Base-by-base conservation (phyloP, 2,797 vertebrate species). In the Acropternis orthonyx region DNA sequence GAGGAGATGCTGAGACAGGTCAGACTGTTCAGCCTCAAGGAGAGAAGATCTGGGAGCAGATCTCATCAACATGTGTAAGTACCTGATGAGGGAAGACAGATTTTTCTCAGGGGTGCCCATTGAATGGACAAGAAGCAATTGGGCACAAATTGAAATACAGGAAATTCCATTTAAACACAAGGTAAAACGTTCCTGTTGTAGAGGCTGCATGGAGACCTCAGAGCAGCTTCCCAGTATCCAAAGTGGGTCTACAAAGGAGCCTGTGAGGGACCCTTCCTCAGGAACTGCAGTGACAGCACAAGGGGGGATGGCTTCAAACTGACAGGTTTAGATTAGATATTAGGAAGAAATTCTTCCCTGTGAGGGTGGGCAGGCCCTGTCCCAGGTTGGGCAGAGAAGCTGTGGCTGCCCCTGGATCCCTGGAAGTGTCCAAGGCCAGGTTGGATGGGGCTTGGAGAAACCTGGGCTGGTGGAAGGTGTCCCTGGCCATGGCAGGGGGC, bases 361-460 rank as follows among this genome's bases (percentile, higher is more conserved):
- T 26, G 12, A 81, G 12, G 3, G 2, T 26, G 21, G 5, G 0
- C 0, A 67, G 24, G 13, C 7, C n/a, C 52, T 59, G 68, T 28
- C 14, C 54, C 54, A 54, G 30, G 3, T 0, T 68, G 26, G 6
- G 14, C 54, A 48, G 68, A 46, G 61, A 6, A 74, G 23, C 46
- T 88, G 46, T 34, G 48, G 30, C 10, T 81, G 21, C 9, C 26
- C 5, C 55, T n/a, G 52, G 20, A 68, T 68, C 15, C 22, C 30
- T 82, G 55, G 7, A 2, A 68, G 26, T 23, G 19, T 5, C 19
- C 49, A 49, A 75, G 27, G 9, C 32, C 49, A 63, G 43, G 4
- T 0, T 82, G 55, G 36, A 18, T 0, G 0, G 0, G 13, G 23
- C 4, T 69, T 49, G 22, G 41, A 49, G 27, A 15, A 30, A 0